Percentiles rank a stretch among this genome's conserved stretches.
phyloP scores from a whole-genome alignment of 2,797 vertebrate species.

The Sebastes dallii region DNA sequence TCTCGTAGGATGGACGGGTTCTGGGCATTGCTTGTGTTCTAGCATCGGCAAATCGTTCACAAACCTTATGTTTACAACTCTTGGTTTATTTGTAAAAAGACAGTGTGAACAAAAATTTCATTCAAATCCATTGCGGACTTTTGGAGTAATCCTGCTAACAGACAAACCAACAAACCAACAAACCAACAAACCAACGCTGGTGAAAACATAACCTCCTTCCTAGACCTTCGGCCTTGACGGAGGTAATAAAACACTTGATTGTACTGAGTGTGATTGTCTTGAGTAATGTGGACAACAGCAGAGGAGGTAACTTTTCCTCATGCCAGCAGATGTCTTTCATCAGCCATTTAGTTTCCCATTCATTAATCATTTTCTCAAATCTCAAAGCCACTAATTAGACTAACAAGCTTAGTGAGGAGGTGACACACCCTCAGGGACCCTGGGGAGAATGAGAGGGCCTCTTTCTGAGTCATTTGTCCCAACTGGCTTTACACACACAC shows the following conservation, averaged over 20 bases:
- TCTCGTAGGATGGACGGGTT: background rate
- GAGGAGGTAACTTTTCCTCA: background rate
- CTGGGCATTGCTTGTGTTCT: background rate
- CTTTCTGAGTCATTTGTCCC: constrained; percentile 37
- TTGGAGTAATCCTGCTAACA: too few species aligned
- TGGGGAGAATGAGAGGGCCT: constrained; percentile 6
- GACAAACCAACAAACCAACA: too few species aligned
- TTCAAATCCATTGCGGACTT: too few species aligned
- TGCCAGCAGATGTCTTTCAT: constrained; percentile 29
- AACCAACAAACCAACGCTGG: too few species aligned
- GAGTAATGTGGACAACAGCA: background rate
- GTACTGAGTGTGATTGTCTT: background rate
- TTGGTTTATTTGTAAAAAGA: background rate
- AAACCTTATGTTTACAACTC: background rate
- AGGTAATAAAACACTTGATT: background rate
- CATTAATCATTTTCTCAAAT: constrained; percentile 63
- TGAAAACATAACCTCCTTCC: too few species aligned
- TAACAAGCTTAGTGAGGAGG: constrained; percentile 33
- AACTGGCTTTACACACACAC: background rate
- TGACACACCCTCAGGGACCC: constrained; percentile 36
- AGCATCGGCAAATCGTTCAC: background rate
- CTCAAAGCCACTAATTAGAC: constrained; percentile 50
- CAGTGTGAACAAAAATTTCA: too few species aligned
- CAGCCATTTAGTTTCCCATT: constrained; percentile 20
- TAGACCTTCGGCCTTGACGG: too few species aligned